Evolutionary conservation across 2,888 invertebrate genomes (phyloP).

Genomic region (Macrophya annulata): DNA sequence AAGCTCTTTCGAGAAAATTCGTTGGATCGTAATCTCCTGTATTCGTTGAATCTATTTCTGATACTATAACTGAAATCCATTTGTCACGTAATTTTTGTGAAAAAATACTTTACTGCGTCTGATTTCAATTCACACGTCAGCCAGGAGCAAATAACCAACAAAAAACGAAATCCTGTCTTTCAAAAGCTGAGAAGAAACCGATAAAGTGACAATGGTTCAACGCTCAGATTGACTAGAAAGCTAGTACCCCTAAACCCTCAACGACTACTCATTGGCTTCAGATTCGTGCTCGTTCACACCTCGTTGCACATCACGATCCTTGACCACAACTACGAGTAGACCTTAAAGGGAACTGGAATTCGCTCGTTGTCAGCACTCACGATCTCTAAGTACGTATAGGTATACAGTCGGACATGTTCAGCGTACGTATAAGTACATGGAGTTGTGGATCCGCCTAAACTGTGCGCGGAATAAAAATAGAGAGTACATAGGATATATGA

Average conservation of each 20-base stretch:
- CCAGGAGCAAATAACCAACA: neutral
- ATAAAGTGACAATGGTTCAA: neutral
- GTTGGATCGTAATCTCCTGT: neutral
- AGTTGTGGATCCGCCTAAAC: neutral
- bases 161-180: conserved; percentile 2
- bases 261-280: conserved; percentile 17
- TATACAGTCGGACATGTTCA: neutral
- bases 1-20: neutral
- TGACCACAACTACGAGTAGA: conserved; percentile 27
- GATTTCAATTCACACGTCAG: neutral
- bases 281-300: neutral
- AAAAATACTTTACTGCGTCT: neutral
- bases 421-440: neutral
- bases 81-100: neutral
- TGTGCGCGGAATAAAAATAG: neutral
- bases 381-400: neutral
- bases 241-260: conserved; percentile 9
- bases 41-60: neutral
- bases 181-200: neutral
- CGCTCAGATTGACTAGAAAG: neutral
- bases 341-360: neutral
- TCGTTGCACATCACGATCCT: conserved; percentile 4
- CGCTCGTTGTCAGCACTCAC: conserved; percentile 3
- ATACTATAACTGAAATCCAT: neutral
- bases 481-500: neutral